A percentile compares a stretch with the other conserved stretches of the same genome.
Evolutionary conservation across 2,888 invertebrate species (phyloP).

Genomic region (Trissonchulus sp.): DNA sequence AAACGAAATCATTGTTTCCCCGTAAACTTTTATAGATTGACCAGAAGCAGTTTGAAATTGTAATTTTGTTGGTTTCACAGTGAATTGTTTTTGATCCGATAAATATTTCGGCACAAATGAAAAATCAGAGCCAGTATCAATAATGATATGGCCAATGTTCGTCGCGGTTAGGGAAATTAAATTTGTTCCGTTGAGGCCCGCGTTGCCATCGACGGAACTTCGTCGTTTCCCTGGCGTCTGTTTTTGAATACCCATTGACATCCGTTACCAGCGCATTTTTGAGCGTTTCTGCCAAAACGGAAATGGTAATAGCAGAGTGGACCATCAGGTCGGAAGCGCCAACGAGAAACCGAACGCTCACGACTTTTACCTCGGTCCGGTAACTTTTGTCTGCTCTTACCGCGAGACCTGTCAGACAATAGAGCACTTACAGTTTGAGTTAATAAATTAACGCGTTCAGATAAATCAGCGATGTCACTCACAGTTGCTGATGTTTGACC

Average conservation of each 20-base stretch:
- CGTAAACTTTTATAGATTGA: background rate
- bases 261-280: constrained; percentile 2
- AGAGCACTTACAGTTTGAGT: background rate
- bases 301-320: constrained; percentile 22
- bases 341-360: constrained; percentile 5
- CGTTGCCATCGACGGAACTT: constrained; percentile 9
- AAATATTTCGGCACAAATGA: background rate
- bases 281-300: background rate
- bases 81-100: too few relatives aligned
- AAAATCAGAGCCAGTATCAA: constrained; percentile 19
- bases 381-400: background rate
- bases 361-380: background rate
- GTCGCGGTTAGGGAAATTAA: background rate
- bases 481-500: background rate
- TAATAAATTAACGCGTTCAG: background rate
- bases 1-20: background rate
- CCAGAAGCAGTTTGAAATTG: background rate
- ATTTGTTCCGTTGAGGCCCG: constrained; percentile 21
- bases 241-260: background rate
- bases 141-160: constrained; percentile 9
- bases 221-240: constrained; percentile 9
- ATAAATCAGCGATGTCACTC: background rate
- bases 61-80: too few relatives aligned
- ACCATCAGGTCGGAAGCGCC: background rate
- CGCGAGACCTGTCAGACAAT: background rate